phyloP scores from a whole-genome alignment of 2,888 invertebrate species.

The Iselma pallidipennis region DNA sequence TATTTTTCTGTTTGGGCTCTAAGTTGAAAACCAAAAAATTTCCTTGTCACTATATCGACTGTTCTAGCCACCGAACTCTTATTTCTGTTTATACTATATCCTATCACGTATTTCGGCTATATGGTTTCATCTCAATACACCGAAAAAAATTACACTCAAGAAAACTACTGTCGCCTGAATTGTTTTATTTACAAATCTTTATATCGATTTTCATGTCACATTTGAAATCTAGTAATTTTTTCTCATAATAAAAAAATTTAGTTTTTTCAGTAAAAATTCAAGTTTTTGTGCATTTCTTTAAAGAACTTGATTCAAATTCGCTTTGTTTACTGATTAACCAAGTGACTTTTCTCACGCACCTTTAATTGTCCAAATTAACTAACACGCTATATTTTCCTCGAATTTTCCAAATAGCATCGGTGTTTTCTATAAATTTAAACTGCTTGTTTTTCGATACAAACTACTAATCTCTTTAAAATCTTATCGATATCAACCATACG shows the following conservation, averaged over 20 bases:
- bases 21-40: slow-evolving; percentile 25
- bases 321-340: slow-evolving; percentile 8
- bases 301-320: slow-evolving; percentile 16
- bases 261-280: background rate
- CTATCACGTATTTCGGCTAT: slow-evolving; percentile 26
- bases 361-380: slow-evolving; percentile 22
- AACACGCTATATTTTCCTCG: slow-evolving; percentile 10
- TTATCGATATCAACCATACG: too few species aligned
- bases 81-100: slow-evolving; percentile 24
- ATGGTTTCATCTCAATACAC: slow-evolving; percentile 22
- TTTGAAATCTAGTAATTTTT: slow-evolving; percentile 5
- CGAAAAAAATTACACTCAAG: slow-evolving; percentile 22
- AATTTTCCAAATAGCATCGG: background rate
- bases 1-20: slow-evolving; percentile 26
- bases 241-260: slow-evolving; percentile 1
- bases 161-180: slow-evolving; percentile 18
- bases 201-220: slow-evolving; percentile 10
- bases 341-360: slow-evolving; percentile 20
- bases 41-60: slow-evolving; percentile 5
- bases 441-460: too few species aligned
- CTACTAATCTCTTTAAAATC: too few species aligned
- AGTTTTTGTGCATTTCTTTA: slow-evolving; percentile 9
- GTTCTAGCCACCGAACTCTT: slow-evolving; percentile 17
- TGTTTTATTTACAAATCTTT: slow-evolving; percentile 19
- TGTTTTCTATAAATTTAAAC: too few species aligned